phyloP scores from a whole-genome alignment of 2,797 vertebrate species.

The Apodemus agrarius region DNA sequence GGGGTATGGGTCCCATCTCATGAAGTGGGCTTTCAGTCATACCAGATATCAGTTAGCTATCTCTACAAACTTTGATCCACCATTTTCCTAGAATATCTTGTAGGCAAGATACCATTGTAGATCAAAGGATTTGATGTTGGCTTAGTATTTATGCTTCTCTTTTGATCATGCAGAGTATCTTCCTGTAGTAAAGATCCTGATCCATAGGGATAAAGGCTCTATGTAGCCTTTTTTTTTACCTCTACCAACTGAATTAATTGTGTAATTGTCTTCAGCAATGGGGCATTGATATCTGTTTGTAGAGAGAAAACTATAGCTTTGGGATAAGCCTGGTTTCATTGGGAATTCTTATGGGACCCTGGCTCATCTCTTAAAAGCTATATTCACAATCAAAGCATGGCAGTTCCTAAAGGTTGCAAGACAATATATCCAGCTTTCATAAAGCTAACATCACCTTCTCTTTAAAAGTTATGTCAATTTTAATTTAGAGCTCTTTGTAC shows the following conservation, averaged over 20 bases:
- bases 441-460: constrained; percentile 44
- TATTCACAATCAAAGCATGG: background rate
- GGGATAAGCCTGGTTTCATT: background rate
- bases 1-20: too few relatives aligned
- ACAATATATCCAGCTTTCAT: constrained; percentile 1
- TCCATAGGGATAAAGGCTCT: background rate
- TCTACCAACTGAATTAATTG: background rate
- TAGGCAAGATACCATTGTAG: background rate
- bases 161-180: background rate
- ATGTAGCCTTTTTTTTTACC: background rate
- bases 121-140: background rate
- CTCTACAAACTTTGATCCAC: background rate
- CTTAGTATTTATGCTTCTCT: background rate
- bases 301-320: background rate
- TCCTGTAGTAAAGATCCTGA: background rate
- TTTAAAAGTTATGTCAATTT: constrained; percentile 71
- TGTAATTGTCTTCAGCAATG: background rate
- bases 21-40: background rate
- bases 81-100: background rate
- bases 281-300: background rate
- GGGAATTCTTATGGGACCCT: background rate
- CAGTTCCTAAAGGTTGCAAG: background rate
- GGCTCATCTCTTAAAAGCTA: background rate
- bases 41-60: background rate
- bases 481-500: constrained; percentile 69